Evolutionary conservation across 2,113 vertebrate genomes (phyloP), one percentile per base, ranked within the genome.

Genomic region (Lophochroa leadbeateri): DNA sequence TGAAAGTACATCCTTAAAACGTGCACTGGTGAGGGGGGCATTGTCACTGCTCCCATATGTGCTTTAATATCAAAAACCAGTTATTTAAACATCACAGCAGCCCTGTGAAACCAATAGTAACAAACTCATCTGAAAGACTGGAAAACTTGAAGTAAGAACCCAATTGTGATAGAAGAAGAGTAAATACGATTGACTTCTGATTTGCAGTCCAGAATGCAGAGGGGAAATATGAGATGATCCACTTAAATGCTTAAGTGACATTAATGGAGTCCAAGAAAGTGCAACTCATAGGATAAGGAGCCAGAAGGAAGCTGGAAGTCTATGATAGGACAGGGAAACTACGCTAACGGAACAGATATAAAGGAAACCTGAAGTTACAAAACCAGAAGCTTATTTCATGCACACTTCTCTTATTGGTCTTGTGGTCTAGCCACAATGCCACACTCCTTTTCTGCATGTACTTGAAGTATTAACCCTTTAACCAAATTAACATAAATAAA

Each of bases 221-320:
- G 9, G 28, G 35, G 21, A 94, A 86, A 63, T 28, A 53, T 0
- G 5, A 83, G 35, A 31, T 75, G 46, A 64, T 44, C 70, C 15
- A 7, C 28, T 46, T 10, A 52, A 89, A 79, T 37, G 44, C 18
- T 82, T 77, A 63, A 92, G 24, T 64, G 50, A 64, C 8, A 28
- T 93, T 47, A 88, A 86, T 28, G 39, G 57, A 81, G 50, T n/a
- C 68, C 65, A 71, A 78, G 76, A 86, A 88, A 83, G 28, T 69
- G 28, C 39, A 79, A 15, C 44, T 80, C 37, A 69, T 47, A 63
- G 68, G 72, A 86, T 88, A 91, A 88, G 52, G 43, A 88, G 47
- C 29, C 83, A 90, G 88, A 83, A 92, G 86, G 83, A 95, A 95
- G 44, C 88, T 92, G 86, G 65, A 82, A 61, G 57, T 65, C 83